These are phyloP conservation scores for Phaetusa simplex DNA, from an alignment of 2,113 vertebrate genomes.

Conservation along the genomic window DNA sequence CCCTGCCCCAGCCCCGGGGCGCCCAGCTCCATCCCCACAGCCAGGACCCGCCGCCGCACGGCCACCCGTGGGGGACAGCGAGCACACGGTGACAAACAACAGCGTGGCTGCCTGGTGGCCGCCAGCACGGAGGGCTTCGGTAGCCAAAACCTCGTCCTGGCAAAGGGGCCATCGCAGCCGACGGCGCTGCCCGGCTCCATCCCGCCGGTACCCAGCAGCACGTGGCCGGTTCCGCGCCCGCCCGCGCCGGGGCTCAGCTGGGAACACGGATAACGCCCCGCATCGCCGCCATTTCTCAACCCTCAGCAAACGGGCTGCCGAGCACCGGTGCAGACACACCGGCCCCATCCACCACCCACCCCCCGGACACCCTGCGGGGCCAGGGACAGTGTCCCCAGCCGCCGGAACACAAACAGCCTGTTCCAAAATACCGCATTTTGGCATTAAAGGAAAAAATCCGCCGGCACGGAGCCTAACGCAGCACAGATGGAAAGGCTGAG, in stretches of 20 bases:
- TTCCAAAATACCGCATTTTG: neutral
- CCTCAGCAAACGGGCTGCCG: neutral
- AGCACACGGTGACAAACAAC: neutral
- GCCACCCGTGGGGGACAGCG: neutral
- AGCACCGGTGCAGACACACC: neutral
- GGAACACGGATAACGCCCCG: neutral
- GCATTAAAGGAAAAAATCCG: neutral
- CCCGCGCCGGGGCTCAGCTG: too few relatives aligned
- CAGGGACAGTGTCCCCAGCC: fast-evolving
- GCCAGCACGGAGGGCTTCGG: fast-evolving
- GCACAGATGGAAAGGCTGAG: neutral
- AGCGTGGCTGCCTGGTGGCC: neutral
- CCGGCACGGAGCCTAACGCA: neutral
- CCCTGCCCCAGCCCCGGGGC: neutral
- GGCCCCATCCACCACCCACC: neutral
- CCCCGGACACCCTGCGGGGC: fast-evolving
- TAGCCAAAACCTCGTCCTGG: neutral
- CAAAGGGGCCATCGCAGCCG: neutral
- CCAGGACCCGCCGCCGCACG: fast-evolving
- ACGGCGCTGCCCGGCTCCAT: neutral
- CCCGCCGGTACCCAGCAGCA: neutral
- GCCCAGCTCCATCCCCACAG: neutral
- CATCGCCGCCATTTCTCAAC: neutral
- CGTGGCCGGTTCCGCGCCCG: neutral
- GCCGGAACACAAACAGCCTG: neutral